Base-by-base conservation (phyloP, 1,140 invertebrate species). In the Drosophila littoralis region DNA sequence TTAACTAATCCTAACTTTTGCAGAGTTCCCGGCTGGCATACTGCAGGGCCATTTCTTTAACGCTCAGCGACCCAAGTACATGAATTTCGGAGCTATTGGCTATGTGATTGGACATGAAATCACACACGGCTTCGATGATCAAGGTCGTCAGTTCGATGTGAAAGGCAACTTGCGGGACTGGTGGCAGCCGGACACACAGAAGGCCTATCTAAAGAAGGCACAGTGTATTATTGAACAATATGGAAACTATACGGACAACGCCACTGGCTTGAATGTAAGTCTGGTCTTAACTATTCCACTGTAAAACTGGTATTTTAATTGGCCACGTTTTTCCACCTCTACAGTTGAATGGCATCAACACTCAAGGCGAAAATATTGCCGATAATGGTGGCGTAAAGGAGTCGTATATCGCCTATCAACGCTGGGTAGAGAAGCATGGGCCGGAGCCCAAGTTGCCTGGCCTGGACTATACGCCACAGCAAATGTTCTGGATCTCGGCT, bases 91-190 rank as follows among this genome's bases (percentile, higher is more conserved):
- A 55, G 97, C 96, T 8, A 97, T 98, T 81, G 97, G 97, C 6
- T 97, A 97, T 80, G 96, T 98, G 5, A 97, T 99, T 92, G 97
- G 97, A 1, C 97, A 98, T 85, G 97, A 99, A 94, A 97, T 99
- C 48, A 98, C 97, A 0, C 97, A 99, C 90, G 97, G 97, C 9
- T 98, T 98, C 90, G 97, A 98, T 93, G 97, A 98, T 91, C 95
- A 97, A 92, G 96, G 96, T 43, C 94, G 97, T 15, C 97, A 98
- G 93, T 98, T 97, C 85, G 97, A 98, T 92, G 96, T 97, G 70
- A 94, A 97, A 52, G 98, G 98, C 38, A 98, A 97, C 90, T 93
- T 97, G 54, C 93, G 95, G 1, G 95, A 97, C 83, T 98, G 97
- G 97, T 98, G 97, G 97, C 94, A 95, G 51, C 92, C 94, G 33